Evolutionary conservation across 2,888 invertebrate genomes (phyloP).

Genomic region (Drosophila hamatofila): DNA sequence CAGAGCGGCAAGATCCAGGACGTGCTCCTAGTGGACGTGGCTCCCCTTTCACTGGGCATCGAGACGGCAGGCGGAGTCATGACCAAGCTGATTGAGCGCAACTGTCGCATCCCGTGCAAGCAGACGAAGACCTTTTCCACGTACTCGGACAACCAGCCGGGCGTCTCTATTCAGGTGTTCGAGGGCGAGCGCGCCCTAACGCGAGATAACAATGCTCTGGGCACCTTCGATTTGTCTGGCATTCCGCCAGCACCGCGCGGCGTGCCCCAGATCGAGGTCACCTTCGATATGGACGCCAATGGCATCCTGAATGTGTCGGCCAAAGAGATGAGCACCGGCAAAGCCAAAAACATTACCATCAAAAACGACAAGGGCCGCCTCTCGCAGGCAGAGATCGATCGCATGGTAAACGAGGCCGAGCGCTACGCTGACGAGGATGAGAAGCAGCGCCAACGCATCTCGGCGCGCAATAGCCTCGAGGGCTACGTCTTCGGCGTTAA

Average conservation of each 20-base stretch:
- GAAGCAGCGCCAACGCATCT: slow-evolving; percentile 40
- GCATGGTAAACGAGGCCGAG: slow-evolving; percentile 91
- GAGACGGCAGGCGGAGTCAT: slow-evolving; percentile 43
- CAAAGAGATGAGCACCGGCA: slow-evolving; percentile 88
- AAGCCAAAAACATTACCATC: slow-evolving; percentile 91
- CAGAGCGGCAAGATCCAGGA: slow-evolving; percentile 43
- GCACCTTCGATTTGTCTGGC: slow-evolving; percentile 35
- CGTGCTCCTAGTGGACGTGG: slow-evolving; percentile 37
- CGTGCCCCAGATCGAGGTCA: slow-evolving; percentile 94
- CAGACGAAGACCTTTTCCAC: slow-evolving; percentile 42
- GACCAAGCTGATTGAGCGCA: slow-evolving; percentile 40
- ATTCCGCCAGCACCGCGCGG: slow-evolving; percentile 96
- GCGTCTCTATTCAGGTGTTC: slow-evolving; percentile 38
- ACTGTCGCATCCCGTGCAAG: slow-evolving; percentile 38
- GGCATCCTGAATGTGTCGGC: slow-evolving; percentile 96
- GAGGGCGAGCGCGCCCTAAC: slow-evolving; percentile 43
- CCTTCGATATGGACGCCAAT: slow-evolving; percentile 94
- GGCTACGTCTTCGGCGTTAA: slow-evolving; percentile 38
- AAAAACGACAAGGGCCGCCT: slow-evolving; percentile 93
- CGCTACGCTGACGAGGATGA: slow-evolving; percentile 86
- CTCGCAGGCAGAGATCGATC: slow-evolving; percentile 92
- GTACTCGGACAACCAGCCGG: slow-evolving; percentile 41
- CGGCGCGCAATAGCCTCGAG: slow-evolving; percentile 36
- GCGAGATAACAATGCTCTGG: slow-evolving; percentile 35
- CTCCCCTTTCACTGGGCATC: slow-evolving; percentile 37